A percentile compares a stretch with the other conserved stretches of the same genome.
These are phyloP conservation scores for Perccottus glenii DNA, from an alignment of 2,113 vertebrate genomes.

Conservation along the genomic window DNA sequence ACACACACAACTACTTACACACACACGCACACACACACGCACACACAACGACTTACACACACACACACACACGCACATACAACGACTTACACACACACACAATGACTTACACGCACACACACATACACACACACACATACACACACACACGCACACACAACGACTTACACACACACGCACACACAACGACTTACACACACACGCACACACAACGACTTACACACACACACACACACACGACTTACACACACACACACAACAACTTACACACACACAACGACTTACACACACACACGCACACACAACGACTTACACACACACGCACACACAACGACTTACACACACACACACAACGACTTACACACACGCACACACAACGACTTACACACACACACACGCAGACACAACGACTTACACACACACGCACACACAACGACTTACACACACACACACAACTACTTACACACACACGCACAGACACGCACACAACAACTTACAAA, in stretches of 20 bases:
- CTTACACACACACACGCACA: slow-evolving; percentile 12
- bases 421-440: slow-evolving; percentile 9
- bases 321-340: slow-evolving; percentile 11
- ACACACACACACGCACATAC: slow-evolving; percentile 14
- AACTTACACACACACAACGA: slow-evolving; percentile 17
- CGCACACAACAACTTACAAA: too few relatives aligned
- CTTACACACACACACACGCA: slow-evolving; percentile 12
- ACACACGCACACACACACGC: slow-evolving; percentile 13
- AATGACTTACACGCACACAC: too few relatives aligned
- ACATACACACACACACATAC: slow-evolving; percentile 11
- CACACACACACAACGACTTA: slow-evolving; percentile 6
- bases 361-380: slow-evolving; percentile 21
- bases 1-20: slow-evolving; percentile 12
- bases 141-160: slow-evolving; percentile 17
- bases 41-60: too few relatives aligned
- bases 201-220: slow-evolving; percentile 7
- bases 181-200: slow-evolving; percentile 18
- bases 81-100: slow-evolving; percentile 8
- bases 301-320: slow-evolving; percentile 8
- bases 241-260: slow-evolving; percentile 9
- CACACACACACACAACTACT: too few relatives aligned
- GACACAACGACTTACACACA: too few relatives aligned
- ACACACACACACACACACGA: slow-evolving; percentile 12
- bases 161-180: slow-evolving; percentile 6
- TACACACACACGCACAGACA: slow-evolving; percentile 17